phyloP scores from a whole-genome alignment of 2,888 invertebrate genomes.

The Chalcosyrphus nemorum region DNA sequence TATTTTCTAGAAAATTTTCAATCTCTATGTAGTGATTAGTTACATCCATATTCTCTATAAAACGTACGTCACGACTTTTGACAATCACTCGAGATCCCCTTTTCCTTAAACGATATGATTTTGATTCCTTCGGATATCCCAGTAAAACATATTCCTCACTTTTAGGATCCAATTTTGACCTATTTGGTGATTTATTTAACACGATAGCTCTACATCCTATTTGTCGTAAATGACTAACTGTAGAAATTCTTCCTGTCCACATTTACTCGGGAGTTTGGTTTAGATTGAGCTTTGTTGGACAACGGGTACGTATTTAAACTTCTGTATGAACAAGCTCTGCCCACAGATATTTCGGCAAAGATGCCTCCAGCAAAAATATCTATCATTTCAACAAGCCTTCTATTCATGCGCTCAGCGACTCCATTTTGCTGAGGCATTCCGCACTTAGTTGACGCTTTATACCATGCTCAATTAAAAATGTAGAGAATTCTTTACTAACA shows the following conservation, averaged over 20 bases:
- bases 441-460: too few relatives aligned
- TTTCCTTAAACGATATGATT: constrained; percentile 29
- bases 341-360: too few relatives aligned
- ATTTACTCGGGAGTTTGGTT: constrained; percentile 50
- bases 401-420: too few relatives aligned
- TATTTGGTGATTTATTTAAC: constrained; percentile 27
- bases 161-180: constrained; percentile 30
- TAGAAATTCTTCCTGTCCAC: constrained; percentile 46
- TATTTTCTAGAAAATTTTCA: too few relatives aligned
- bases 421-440: too few relatives aligned
- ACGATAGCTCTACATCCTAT: constrained; percentile 46
- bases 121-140: constrained; percentile 35
- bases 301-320: constrained; percentile 28
- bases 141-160: constrained; percentile 24
- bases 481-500: too few relatives aligned
- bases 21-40: too few relatives aligned
- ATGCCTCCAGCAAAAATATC: too few relatives aligned
- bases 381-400: too few relatives aligned
- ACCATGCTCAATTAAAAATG: too few relatives aligned
- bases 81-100: not conserved
- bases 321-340: not conserved
- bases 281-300: constrained; percentile 26
- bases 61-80: not conserved
- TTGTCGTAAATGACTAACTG: constrained; percentile 36
- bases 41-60: not conserved